Evolutionary conservation across 2,888 invertebrate genomes (phyloP).

Genomic region (Megamerina dolium): DNA sequence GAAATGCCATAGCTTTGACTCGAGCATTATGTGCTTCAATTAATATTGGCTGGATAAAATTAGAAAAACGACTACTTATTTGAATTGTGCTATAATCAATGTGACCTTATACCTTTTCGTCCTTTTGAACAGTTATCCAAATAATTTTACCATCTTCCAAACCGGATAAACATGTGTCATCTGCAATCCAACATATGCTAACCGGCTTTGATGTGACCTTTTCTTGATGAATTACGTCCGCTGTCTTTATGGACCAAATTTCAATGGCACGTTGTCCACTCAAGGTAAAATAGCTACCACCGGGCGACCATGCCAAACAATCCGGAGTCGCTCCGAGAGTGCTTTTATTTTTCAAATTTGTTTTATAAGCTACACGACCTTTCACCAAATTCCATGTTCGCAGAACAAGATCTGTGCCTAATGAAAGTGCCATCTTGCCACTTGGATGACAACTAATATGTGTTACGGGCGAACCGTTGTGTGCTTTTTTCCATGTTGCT

Average conservation of each 20-base stretch:
- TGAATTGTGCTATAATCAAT: neutral
- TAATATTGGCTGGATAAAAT: constrained; percentile 12
- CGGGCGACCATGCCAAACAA: constrained; percentile 68
- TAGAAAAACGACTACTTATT: neutral
- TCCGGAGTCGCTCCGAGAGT: constrained; percentile 41
- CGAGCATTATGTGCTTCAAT: constrained; percentile 58
- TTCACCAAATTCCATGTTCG: constrained; percentile 92
- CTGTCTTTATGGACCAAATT: constrained; percentile 74
- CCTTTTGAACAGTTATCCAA: constrained; percentile 54
- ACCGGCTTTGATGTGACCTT: constrained; percentile 65
- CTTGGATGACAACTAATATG: constrained; percentile 79
- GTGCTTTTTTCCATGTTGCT: constrained; percentile 75
- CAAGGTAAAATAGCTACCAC: constrained; percentile 70
- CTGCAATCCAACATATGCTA: constrained; percentile 63
- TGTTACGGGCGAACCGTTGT: constrained; percentile 70
- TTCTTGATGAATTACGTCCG: constrained; percentile 63
- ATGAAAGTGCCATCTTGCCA: constrained; percentile 80
- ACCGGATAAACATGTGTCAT: constrained; percentile 61
- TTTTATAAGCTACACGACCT: constrained; percentile 82
- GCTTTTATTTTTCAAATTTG: constrained; percentile 71
- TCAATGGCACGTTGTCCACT: constrained; percentile 67
- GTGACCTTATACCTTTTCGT: constrained; percentile 32
- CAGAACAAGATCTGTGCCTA: constrained; percentile 77
- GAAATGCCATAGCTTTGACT: constrained; percentile 61
- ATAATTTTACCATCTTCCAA: constrained; percentile 68